Evolutionary conservation across 2,797 vertebrate genomes (phyloP), one percentile per base, ranked within the genome.

Genomic region (Sciaenops ocellatus): DNA sequence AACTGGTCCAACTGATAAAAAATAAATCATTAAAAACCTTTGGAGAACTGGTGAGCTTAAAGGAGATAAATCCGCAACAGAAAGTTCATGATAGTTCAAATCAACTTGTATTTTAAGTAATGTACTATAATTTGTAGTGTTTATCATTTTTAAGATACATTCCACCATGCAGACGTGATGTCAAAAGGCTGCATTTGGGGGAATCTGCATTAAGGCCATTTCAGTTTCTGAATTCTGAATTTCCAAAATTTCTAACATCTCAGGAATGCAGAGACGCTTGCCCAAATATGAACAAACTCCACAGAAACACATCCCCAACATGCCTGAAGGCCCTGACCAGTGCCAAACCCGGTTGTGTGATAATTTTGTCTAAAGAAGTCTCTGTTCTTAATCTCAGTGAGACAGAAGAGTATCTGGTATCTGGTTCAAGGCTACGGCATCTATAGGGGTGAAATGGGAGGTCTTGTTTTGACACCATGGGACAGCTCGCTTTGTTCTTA

Each of bases 401-500:
- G 76, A 60, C 79, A 59, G 51, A 26, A 62, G 73, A 80, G 87
- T 69, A 76, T 92, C 86, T 84, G 82, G 61, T 90, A 22, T 93
- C 85, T 83, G 71, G 24, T 86, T 87, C 85, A 88, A 88, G 84
- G 81, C 81, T 20, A 6, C 20, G 7, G 5, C 28, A 28, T 85
- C 80, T 80, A 84, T 88, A 57, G 85, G 92, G 87, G 89, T 87
- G 86, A 89, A 86, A 87, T 28, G 69, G 84, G 87, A 93, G 87
- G 87, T 85, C 78, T 88, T 95, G 93, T 94, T 95, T 94, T 95
- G 91, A 94, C 91, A 94, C 83, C 79, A 28, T 80, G 75, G 78
- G 83, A 92, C 84, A 80, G 51, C 79, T 46, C 52, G 64, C 93
- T 95, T 93, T 95, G 93, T 95, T 95, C 91, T 92, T 78, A 80